Base-by-base conservation (phyloP, 2,113 vertebrate genomes). In the Lagopus leucura region DNA sequence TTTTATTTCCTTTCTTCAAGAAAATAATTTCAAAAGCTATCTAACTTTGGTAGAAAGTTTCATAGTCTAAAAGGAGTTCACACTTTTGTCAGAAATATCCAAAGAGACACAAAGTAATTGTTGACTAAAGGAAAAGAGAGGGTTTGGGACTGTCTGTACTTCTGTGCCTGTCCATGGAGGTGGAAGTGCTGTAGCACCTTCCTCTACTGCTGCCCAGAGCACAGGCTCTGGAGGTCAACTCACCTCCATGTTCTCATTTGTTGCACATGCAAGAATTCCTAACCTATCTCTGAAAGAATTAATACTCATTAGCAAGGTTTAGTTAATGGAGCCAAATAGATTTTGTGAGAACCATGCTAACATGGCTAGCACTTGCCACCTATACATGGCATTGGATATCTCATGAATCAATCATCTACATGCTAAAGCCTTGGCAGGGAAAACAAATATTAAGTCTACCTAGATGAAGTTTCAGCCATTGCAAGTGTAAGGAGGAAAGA, bases 81-180 rank as follows among this genome's bases (percentile, higher is more conserved):
- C 61, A 85, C 8, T 42, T 45, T 58, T 36, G n/a, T 43, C 18
- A 28, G n/a, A 88, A 13, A 20, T 42, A 63, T 22, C 13, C 14
- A 67, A 61, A 10, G 8, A 0, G 1, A 63, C 11, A 18, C 34
- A 27, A 73, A 85, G 3, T 8, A 16, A 0, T 0, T 38, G 7
- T 11, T 71, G 38, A 60, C 12, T 42, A 60, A 66, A 73, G 8
- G 7, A 74, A 40, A 71, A 71, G 14, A 30, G 13, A 69, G 2
- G 3, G 3, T 63, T 40, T 48, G n/a, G 10, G 3, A 64, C 9
- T 43, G 11, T 4, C 10, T 28, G 27, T 11, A 10, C 40, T 91
- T 25, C 54, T 42, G 6, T 32, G 40, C 15, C 28, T 4, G 40
- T 79, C 54, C 0, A 0, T 22, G 25, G 32, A 54, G 18, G 13